Evolutionary conservation across 2,113 vertebrate genomes (phyloP).

Genomic region (Acinonyx jubatus): DNA sequence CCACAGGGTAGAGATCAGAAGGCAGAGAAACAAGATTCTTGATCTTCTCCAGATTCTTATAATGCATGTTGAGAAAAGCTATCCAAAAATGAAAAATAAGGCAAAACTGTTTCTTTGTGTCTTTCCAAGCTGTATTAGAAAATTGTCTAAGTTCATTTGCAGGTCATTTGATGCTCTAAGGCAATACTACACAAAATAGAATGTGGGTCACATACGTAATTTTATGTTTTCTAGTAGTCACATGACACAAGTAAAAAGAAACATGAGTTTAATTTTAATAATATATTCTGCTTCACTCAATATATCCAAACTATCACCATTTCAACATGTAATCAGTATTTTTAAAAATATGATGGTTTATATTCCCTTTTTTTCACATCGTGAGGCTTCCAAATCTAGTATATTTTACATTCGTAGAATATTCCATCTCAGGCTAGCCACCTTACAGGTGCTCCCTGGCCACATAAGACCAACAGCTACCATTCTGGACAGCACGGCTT

Average conservation of each 20-base stretch:
- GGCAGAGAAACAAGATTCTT: not conserved
- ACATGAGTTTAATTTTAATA: not conserved
- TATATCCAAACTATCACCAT: not conserved
- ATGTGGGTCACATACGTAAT: not conserved
- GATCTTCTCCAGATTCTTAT: not conserved
- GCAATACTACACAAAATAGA: not conserved
- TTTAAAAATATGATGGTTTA: not conserved
- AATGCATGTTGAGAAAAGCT: not conserved
- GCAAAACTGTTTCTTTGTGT: not conserved
- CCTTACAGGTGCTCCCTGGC: not conserved
- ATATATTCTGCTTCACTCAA: not conserved
- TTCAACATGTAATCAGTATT: not conserved
- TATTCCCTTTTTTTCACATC: not conserved
- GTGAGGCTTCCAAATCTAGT: not conserved
- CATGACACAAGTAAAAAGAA: not conserved
- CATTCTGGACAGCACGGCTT: not conserved
- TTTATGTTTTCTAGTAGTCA: not conserved
- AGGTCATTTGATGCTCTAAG: not conserved
- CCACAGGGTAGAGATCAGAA: not conserved
- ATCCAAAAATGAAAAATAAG: not conserved
- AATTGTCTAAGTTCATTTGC: not conserved
- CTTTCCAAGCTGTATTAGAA: not conserved
- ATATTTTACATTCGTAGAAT: not conserved
- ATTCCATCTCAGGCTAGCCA: not conserved
- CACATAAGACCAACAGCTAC: not conserved